Evolutionary conservation across 1,140 invertebrate genomes (phyloP), one percentile per base, ranked within the genome.

Genomic region (Neodiprion virginianus): DNA sequence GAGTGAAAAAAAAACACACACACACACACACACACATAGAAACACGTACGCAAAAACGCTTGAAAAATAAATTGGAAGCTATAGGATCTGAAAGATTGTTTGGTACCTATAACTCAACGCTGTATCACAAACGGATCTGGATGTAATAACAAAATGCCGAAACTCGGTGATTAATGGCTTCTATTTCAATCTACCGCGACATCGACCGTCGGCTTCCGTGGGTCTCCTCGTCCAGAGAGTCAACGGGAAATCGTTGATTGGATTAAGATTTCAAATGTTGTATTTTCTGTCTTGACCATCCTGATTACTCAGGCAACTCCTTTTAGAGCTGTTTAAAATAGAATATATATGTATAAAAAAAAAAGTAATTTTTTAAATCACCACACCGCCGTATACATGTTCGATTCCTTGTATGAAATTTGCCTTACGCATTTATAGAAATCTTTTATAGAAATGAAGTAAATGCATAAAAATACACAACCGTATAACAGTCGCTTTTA

Each of bases 1-100:
- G 28, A 1, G 28, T 3, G 28, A 61, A 61, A 61, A 61, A 14
- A 17, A 61, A 61, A 61, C 7, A 61, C n/a, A 4, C 28, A 61
- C 11, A 61, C 11, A 61, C 11, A 61, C n/a, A 14, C 53, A 61
- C 11, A 61, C n/a, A 14, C 53, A 12, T 61, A 8, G 4, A 61
- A 8, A 8, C 53, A 40, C 28, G 5, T 8, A 61, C 7, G n/a
- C 11, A 61, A 8, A 61, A 1, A 61, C 11, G 53, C 11, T 61
- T 12, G 3, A 8, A 61, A 61, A 14, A 61, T 61, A 17, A 61
- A 61, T 61, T 61, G 53, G 53, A 61, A 61, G 53, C 53, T 61
- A 12, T 61, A 61, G 53, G 53, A 61, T 61, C 53, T 61, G 53
- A 61, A 61, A 61, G 53, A 61, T 61, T 61, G n/a, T 61, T 61